Conservation (phyloP, 2,888 invertebrate species). For the Drosophila parthenogenetica region DNA sequence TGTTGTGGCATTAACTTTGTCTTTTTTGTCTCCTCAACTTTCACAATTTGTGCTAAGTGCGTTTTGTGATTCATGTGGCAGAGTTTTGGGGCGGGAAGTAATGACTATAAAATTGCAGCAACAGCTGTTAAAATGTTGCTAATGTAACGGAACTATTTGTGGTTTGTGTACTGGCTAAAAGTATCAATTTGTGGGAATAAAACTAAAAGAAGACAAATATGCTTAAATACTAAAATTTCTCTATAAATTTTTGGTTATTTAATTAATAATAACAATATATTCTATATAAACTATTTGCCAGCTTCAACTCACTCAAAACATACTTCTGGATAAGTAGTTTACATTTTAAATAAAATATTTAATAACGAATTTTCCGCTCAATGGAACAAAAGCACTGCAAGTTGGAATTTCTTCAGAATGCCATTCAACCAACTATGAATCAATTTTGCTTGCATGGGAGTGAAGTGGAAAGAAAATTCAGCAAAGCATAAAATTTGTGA, state of each 20-base stretch:
- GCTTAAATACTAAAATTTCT: too few relatives aligned
- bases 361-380: not conserved
- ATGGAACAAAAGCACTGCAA: constrained; percentile 1
- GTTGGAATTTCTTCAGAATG: constrained; percentile 6
- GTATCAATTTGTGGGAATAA: too few relatives aligned
- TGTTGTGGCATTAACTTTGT: constrained; percentile 37
- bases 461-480: constrained; percentile 18
- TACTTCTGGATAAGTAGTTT: not conserved
- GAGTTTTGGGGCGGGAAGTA: not conserved
- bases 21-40: constrained; percentile 66
- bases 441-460: constrained; percentile 19
- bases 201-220: too few relatives aligned
- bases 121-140: constrained; percentile 26
- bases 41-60: constrained; percentile 73
- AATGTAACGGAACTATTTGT: constrained; percentile 23
- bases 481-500: constrained; percentile 29
- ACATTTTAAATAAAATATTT: not conserved
- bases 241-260: too few relatives aligned
- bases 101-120: constrained; percentile 28
- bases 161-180: constrained; percentile 24
- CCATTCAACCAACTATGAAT: not conserved
- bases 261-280: too few relatives aligned
- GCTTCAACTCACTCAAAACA: not conserved
- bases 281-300: not conserved
- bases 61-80: constrained; percentile 66